A percentile compares a stretch with the other conserved stretches of the same genome.
phyloP scores from a whole-genome alignment of 2,888 invertebrate species.

The Phengaris alcon region DNA sequence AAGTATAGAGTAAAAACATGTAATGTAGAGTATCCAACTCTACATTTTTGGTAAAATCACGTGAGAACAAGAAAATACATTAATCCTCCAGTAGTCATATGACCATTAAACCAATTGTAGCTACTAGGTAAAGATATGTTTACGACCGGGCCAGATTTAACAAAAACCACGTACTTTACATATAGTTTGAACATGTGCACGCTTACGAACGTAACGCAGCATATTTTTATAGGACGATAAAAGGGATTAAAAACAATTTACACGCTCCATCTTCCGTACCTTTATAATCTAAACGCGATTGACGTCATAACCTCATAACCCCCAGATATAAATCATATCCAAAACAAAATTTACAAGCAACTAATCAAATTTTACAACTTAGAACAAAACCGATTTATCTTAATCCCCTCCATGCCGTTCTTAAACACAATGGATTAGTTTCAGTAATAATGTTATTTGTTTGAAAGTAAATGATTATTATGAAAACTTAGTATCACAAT shows the following conservation, averaged over 20 bases:
- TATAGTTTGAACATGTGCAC: too few relatives aligned
- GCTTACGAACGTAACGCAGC: too few relatives aligned
- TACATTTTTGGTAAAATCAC: background rate
- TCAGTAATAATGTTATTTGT: conserved; percentile 18
- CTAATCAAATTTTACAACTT: conserved; percentile 28
- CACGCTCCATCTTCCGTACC: background rate
- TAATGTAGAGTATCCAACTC: too few relatives aligned
- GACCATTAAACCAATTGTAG: background rate
- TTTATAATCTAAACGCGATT: background rate
- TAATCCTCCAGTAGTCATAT: background rate
- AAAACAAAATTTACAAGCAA: conserved; percentile 5
- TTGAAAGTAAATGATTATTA: background rate
- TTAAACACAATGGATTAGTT: conserved; percentile 23
- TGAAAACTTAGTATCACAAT: background rate
- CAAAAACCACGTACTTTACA: background rate
- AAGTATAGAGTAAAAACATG: too few relatives aligned
- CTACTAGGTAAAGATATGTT: background rate
- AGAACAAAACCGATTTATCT: conserved; percentile 27
- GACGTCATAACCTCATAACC: background rate
- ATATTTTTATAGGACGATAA: background rate
- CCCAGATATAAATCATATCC: background rate
- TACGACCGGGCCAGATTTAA: background rate
- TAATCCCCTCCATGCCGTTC: background rate
- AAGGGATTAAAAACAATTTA: background rate
- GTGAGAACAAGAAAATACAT: background rate